Evolutionary conservation across 2,113 vertebrate species (phyloP).

Genomic region (Daboia siamensis): DNA sequence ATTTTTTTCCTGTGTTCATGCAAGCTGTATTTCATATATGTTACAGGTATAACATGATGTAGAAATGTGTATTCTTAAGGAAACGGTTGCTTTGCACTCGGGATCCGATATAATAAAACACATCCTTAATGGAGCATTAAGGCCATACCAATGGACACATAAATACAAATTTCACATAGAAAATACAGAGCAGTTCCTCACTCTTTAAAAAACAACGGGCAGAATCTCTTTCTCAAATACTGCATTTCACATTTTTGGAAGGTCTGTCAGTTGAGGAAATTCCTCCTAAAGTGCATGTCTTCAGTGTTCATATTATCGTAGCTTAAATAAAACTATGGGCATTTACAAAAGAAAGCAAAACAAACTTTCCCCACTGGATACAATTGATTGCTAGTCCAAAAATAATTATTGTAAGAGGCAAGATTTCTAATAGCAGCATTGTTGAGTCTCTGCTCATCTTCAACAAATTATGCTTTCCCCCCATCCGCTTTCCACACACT

Average conservation of each 20-base stretch:
- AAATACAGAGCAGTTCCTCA: slow-evolving; percentile 48
- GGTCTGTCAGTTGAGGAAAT: not conserved
- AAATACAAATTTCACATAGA: slow-evolving; percentile 59
- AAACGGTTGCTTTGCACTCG: slow-evolving; percentile 81
- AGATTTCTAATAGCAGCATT: not conserved
- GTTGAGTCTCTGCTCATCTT: not conserved
- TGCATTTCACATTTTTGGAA: not conserved
- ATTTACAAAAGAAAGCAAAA: not conserved
- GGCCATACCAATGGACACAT: slow-evolving; percentile 82
- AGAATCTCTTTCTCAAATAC: not conserved
- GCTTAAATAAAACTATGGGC: not conserved
- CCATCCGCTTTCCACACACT: not conserved
- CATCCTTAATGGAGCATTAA: slow-evolving; percentile 78
- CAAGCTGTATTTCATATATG: slow-evolving; percentile 75
- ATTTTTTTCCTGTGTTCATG: slow-evolving; percentile 75
- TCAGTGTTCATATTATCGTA: slow-evolving; percentile 1
- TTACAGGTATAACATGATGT: slow-evolving; percentile 74
- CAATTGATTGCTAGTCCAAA: not conserved
- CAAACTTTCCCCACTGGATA: not conserved
- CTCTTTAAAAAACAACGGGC: slow-evolving; percentile 29
- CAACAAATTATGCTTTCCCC: not conserved
- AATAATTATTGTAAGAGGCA: not conserved
- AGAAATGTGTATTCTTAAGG: slow-evolving; percentile 75
- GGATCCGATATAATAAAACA: slow-evolving; percentile 79
- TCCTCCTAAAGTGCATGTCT: not conserved